phyloP scores from a whole-genome alignment of 1,140 invertebrate species.

The Phthorimaea operculella region DNA sequence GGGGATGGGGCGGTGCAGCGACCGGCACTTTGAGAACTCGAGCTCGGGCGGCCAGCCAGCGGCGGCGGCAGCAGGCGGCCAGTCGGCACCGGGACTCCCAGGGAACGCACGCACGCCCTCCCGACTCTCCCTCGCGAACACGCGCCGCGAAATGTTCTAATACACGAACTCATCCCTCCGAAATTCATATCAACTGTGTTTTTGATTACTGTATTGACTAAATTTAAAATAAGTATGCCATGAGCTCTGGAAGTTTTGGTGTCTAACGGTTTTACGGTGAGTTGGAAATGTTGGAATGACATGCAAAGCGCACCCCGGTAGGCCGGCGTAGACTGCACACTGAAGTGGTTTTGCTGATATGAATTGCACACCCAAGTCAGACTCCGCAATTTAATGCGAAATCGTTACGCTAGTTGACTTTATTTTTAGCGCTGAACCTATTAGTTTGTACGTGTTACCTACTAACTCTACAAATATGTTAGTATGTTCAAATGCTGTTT shows the following conservation, averaged over 20 bases:
- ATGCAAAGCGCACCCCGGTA: neutral
- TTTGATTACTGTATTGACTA: neutral
- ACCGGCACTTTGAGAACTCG: neutral
- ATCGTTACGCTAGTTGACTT: neutral
- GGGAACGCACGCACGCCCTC: neutral
- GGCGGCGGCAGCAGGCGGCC: neutral
- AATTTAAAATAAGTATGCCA: neutral
- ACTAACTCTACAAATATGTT: too few species aligned
- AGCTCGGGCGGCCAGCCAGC: neutral
- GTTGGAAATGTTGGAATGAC: neutral
- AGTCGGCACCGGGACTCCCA: neutral
- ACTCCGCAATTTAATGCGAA: neutral
- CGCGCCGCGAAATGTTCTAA: neutral
- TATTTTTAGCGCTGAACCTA: neutral
- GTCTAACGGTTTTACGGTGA: neutral
- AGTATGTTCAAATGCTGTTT: too few species aligned
- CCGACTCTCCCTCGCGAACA: neutral
- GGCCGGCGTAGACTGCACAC: neutral
- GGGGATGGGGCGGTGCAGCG: constrained; percentile 1
- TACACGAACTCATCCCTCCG: neutral
- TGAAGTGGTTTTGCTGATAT: neutral
- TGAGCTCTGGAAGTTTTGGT: neutral
- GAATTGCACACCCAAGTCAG: neutral
- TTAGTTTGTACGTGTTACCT: neutral
- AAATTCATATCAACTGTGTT: neutral